A percentile compares a stretch with the other conserved stretches of the same genome.
Conservation (phyloP, 2,797 vertebrate species). For the Chelonia mydas region DNA sequence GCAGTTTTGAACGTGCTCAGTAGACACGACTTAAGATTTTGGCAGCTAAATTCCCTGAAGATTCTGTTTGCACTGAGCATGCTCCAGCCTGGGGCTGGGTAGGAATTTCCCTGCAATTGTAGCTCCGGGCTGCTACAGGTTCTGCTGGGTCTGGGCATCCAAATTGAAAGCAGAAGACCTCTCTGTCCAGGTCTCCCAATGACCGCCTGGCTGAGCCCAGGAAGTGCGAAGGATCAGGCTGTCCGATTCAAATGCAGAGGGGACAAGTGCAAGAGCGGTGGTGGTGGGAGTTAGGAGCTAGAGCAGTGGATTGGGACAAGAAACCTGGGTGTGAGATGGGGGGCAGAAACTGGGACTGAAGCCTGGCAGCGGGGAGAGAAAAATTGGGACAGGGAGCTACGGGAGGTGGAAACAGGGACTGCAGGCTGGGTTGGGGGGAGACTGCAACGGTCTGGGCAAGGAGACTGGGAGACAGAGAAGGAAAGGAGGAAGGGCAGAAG, state of each 20-base stretch:
- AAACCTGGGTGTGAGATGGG: fast-evolving
- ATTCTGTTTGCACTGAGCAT: background rate
- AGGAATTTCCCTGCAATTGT: background rate
- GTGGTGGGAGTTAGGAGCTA: fast-evolving
- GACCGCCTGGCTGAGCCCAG: background rate
- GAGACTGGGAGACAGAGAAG: fast-evolving
- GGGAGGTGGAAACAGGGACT: background rate
- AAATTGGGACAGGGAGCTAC: background rate
- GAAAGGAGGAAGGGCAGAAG: background rate
- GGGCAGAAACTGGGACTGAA: background rate
- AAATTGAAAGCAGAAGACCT: background rate
- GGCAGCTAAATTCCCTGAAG: background rate
- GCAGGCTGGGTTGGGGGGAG: background rate
- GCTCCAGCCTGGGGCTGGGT: background rate
- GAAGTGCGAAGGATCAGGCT: background rate
- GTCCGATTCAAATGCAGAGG: background rate
- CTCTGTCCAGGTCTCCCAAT: background rate
- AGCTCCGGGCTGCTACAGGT: background rate
- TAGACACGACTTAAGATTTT: background rate
- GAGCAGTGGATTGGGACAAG: fast-evolving
- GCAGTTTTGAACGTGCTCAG: background rate
- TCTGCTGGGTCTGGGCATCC: background rate
- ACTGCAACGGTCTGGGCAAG: fast-evolving
- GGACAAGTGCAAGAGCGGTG: background rate
- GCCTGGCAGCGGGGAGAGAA: background rate